Percentiles rank a stretch among this genome's conserved stretches.
Conservation (phyloP, 2,113 vertebrate genomes). For the Macroglossus sobrinus region DNA sequence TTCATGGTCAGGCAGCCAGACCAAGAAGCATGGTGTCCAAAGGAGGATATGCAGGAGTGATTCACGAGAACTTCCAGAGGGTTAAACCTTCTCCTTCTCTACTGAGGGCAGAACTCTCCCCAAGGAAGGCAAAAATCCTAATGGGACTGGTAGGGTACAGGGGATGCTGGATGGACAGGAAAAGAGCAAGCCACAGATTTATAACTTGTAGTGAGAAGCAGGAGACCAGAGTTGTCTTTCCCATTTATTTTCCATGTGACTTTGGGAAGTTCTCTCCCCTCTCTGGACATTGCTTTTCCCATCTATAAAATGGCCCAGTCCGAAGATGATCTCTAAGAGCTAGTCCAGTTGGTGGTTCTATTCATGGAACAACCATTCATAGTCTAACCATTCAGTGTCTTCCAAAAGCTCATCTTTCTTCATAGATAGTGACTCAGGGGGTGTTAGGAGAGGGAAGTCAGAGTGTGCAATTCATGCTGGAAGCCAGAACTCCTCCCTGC, state of each 20-base stretch:
- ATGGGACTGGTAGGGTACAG: rapidly evolving
- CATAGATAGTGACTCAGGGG: rapidly evolving
- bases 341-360: not conserved
- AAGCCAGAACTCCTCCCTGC: not conserved
- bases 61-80: not conserved
- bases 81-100: not conserved
- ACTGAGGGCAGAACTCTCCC: not conserved
- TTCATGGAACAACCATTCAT: not conserved
- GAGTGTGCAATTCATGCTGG: not conserved
- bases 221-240: not conserved
- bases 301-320: not conserved
- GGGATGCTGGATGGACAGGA: not conserved
- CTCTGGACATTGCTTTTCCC: not conserved
- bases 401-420: not conserved
- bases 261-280: not conserved
- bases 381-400: not conserved
- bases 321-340: not conserved
- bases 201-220: not conserved
- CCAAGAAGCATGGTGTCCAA: not conserved
- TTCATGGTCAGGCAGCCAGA: not conserved
- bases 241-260: not conserved
- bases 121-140: not conserved
- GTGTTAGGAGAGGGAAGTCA: not conserved
- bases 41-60: not conserved
- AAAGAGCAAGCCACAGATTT: not conserved